Evolutionary conservation across 2,113 vertebrate species (phyloP), one percentile per base, ranked within the genome.

Genomic region (Trogon melanurus): DNA sequence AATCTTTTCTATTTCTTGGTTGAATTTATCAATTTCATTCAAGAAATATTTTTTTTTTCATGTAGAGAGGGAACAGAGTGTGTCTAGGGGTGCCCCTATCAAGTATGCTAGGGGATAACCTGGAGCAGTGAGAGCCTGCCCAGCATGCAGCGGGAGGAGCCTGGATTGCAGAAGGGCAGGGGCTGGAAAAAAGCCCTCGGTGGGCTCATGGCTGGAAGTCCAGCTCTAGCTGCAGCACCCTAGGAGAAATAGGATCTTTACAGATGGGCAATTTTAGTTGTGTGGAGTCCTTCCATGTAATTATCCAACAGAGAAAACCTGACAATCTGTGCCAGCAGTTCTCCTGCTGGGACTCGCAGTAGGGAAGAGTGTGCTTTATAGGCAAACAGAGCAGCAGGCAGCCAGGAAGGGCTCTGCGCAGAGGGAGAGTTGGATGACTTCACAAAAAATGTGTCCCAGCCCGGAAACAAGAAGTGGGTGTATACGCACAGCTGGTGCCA

Each of bases 71-170:
- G 7, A 79, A 16, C 17, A 58, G 13, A 73, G 8, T 11, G 5
- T 54, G 11, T 34, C 27, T 56, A 29, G 74, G 20, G 10, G 5
- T 57, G 11, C 18, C 23, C 16, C 38, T 71, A 29, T 10, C 7
- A 16, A 38, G 6, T n/a, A 16, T 74, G 25, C n/a, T 2, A 11
- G 16, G 13, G 29, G 11, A 67, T 60, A 36, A 74, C 44, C 21
- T 47, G 30, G 16, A 70, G 44, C 41, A 76, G 48, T 1, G 0
- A 53, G 5, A 84, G 13, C 51, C 41, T 66, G 27, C 17, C 41
- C 0, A 1, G 50, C 2, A 11, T 6, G 11, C 38, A 80, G 6
- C 4, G 1, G 53, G 10, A 57, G 16, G 30, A 88, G 9, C 22
- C 27, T 16, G 5, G 16, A 30, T 30, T 38, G 13, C 44, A 65